Evolutionary conservation across 2,888 invertebrate genomes (phyloP), one percentile per base, ranked within the genome.

Genomic region (Tenthredo distinguenda): DNA sequence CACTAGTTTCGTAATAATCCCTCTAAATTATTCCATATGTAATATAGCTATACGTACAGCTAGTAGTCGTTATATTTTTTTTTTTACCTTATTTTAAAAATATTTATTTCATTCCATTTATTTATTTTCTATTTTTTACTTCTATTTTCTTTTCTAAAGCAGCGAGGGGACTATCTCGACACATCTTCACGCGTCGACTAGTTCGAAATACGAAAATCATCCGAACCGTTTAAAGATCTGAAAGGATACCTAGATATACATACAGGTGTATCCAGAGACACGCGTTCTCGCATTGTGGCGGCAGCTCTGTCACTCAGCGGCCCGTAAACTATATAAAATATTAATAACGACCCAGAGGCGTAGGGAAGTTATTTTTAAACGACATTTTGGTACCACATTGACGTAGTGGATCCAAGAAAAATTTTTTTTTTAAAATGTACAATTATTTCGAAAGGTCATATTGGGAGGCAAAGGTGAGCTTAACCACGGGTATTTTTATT

Each of bases 321-420:
- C 88, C 88, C 88, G 89, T 90, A 90, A 90, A 90, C 88, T 88
- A 87, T 90, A 89, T 89, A 88, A 90, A 90, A 90, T 90, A 90
- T 90, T 90, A 90, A 89, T 90, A 90, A 90, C 88, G 87, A 87
- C 87, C 85, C 88, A 74, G 31, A 31, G 50, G 50, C 88, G 88
- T 84, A 88, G 87, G 85, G 85, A n/a, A 9, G n/a, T 77, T 4
- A 34, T 34, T 77, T 34, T 26, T 55, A 7, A 31, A 12, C 21
- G 12, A 18, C 4, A 34, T 68, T 34, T 31, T 68, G 7, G 9
- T 26, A 7, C 1, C 12, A 12, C 62, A 31, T 26, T 31, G 26
- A 12, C 26, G 62, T 26, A 31, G 62, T 12, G 9, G 55, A 55
- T 55, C 7, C 5, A 50, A 7, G n/a, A 55, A n/a, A 55, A 18